Evolutionary conservation across 2,113 vertebrate species (phyloP).

Genomic region (Todiramphus chloris): DNA sequence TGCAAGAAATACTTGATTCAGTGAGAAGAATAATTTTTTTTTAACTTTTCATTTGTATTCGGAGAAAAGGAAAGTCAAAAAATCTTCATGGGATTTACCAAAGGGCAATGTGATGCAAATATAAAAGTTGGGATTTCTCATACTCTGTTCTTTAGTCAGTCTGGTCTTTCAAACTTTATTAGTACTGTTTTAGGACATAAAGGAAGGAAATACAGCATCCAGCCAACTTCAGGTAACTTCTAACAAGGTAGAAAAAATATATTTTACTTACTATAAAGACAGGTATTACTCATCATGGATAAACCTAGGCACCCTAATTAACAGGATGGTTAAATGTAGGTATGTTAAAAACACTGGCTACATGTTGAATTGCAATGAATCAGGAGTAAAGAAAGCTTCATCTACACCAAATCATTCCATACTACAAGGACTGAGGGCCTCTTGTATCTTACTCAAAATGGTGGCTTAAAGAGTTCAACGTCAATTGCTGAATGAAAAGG

Average conservation of each 20-base stretch:
- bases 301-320: background rate
- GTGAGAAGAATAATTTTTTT: background rate
- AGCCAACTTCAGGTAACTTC: background rate
- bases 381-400: background rate
- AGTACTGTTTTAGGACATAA: background rate
- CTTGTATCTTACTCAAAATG: background rate
- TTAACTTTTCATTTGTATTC: background rate
- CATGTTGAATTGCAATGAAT: background rate
- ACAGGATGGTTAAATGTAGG: background rate
- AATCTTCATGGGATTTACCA: background rate
- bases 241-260: background rate
- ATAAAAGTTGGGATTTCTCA: background rate
- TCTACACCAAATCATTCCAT: background rate
- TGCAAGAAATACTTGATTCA: background rate
- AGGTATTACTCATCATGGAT: background rate
- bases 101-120: accelerated
- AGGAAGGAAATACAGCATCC: background rate
- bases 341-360: background rate
- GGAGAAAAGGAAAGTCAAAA: background rate
- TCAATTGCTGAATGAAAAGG: background rate
- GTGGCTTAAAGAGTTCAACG: background rate
- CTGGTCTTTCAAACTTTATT: background rate
- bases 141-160: background rate
- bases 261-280: background rate
- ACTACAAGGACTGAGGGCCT: background rate